Evolutionary conservation across 92 coral and sea anemone species (phyloP).

Genomic region (Plumapathes pennacea): DNA sequence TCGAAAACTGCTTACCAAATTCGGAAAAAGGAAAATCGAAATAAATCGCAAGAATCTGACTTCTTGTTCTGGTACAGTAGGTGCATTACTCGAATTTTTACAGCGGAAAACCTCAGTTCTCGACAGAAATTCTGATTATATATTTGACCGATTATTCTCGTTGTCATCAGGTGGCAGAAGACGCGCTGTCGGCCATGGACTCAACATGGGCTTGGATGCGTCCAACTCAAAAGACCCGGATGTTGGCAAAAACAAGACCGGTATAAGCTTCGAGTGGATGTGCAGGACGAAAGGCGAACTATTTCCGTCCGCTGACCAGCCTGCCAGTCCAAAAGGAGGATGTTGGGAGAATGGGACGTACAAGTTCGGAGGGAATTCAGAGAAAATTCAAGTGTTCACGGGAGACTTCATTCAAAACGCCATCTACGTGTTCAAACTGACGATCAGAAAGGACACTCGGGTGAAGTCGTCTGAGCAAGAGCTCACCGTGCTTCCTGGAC

Average conservation of each 20-base stretch:
- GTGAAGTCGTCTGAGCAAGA: conserved; percentile 61
- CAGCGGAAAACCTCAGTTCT: too few species aligned
- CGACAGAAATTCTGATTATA: neutral
- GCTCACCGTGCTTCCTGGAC: conserved; percentile 65
- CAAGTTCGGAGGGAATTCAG: conserved; percentile 36
- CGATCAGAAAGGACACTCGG: conserved; percentile 54
- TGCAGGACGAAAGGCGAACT: conserved; percentile 64
- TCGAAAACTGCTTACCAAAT: too few species aligned
- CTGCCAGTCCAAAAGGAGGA: conserved; percentile 52
- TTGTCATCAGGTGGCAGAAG: conserved; percentile 64
- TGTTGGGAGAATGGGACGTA: conserved; percentile 78
- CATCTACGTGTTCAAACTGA: conserved; percentile 62
- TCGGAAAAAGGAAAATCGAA: too few species aligned
- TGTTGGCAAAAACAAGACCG: conserved; percentile 53
- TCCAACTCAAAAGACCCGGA: conserved; percentile 84
- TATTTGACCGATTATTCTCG: neutral
- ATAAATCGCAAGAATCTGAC: too few species aligned
- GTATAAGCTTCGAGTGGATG: conserved; percentile 70
- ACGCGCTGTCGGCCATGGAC: conserved; percentile 75
- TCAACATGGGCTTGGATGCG: conserved; percentile 67
- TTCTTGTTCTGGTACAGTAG: too few species aligned
- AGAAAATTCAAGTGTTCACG: conserved; percentile 45
- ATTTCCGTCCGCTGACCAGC: conserved; percentile 36
- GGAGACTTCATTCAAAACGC: conserved; percentile 64
- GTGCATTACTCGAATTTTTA: too few species aligned